Conservation (phyloP, 2,888 invertebrate species). For the Phyllotreta striolata region DNA sequence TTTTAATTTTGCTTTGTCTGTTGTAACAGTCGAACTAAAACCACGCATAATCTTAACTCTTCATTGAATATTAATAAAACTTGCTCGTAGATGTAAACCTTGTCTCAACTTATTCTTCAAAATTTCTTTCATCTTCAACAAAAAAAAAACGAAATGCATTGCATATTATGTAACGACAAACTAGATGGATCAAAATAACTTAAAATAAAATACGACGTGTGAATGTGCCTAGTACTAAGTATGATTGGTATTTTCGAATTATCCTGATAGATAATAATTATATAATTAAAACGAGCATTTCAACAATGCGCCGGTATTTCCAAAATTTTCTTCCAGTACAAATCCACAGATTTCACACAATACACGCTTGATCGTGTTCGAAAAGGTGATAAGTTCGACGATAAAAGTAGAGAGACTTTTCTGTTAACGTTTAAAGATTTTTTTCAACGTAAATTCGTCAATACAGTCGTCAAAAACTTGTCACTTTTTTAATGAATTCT, state of each 20-base stretch:
- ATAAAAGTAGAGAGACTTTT: constrained; percentile 1
- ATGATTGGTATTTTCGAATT: constrained; percentile 18
- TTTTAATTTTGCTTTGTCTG: no score
- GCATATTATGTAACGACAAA: constrained; percentile 3
- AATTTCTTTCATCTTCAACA: no score
- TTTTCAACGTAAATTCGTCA: no score
- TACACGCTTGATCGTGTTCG: constrained; percentile 33
- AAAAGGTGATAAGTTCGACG: constrained; percentile 14
- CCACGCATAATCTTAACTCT: neutral
- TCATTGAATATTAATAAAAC: no score
- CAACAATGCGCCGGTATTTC: constrained; percentile 8
- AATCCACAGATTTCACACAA: constrained; percentile 24
- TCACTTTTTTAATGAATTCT: constrained; percentile 57
- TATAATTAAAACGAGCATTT: constrained; percentile 2
- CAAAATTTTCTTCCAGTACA: constrained; percentile 30
- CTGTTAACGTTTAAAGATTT: constrained; percentile 1
- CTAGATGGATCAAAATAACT: constrained; percentile 19
- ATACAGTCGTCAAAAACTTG: no score
- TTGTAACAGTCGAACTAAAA: neutral
- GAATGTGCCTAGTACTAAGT: constrained; percentile 26
- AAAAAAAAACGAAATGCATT: neutral
- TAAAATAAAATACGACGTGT: constrained; percentile 7
- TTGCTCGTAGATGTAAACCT: no score
- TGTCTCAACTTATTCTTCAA: no score
- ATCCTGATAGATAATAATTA: constrained; percentile 4